Evolutionary conservation across 2,113 vertebrate genomes (phyloP), one percentile per base, ranked within the genome.

Genomic region (Platysternon megacephalum): DNA sequence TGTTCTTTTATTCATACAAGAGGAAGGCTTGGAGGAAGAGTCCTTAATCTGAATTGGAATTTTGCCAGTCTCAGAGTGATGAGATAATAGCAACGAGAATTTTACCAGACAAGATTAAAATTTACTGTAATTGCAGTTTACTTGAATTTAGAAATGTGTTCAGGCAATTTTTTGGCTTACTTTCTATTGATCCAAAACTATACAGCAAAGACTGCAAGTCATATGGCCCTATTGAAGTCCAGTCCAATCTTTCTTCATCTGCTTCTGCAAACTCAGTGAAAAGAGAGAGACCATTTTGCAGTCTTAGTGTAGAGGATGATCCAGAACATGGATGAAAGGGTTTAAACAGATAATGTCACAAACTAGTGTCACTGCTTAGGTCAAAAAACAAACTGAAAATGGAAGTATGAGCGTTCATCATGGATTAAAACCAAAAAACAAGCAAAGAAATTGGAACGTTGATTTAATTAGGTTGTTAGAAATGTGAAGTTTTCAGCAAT

Each of bases 401-500:
- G 35, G 81, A 93, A 91, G 88, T 92, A 49, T 89, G 94, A 88
- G 74, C 92, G 32, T 56, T 91, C 91, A 88, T 52, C 56, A 72
- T 32, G 4, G 87, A 32, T 55, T 89, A 35, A 80, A 90, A 79
- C 44, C 19, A 22, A 46, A 3, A 48, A 21, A 0, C 44, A 87
- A 55, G 65, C 49, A 42, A 86, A 89, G 68, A 76, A 96, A 94
- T 93, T 29, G 76, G 88, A 85, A 5, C 85, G 78, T 84, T 55
- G 29, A 26, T 95, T 93, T 93, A 94, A 88, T 84, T 96, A 91
- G 42, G 22, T 85, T 94, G 72, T 44, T 85, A 28, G 48, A 93
- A 65, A 55, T 84, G 44, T 82, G 78, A 84, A 48, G 48, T 91
- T 51, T 91, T 95, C 52, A 92, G 93, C 44, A 87, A 82, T 5